phyloP scores from a whole-genome alignment of 1,140 invertebrate genomes.

The Magallana ariakensis region DNA sequence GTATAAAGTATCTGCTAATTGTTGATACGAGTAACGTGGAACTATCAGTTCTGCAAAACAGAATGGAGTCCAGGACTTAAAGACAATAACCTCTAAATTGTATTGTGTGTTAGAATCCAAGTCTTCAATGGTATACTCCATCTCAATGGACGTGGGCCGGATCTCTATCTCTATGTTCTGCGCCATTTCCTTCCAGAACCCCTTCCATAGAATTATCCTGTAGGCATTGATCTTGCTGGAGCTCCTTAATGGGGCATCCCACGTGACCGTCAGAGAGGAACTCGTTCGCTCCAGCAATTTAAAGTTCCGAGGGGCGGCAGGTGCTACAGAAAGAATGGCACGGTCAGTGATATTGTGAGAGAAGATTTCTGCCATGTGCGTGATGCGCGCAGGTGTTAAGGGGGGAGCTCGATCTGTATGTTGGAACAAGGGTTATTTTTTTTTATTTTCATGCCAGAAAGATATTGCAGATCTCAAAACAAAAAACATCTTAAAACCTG shows the following conservation, averaged over 20 bases:
- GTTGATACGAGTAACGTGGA: too few species aligned
- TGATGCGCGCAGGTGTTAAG: not conserved
- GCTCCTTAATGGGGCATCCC: conserved; percentile 59
- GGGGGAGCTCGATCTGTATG: not conserved
- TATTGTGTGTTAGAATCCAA: conserved; percentile 56
- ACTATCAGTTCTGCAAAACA: too few species aligned
- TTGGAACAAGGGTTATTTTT: not conserved
- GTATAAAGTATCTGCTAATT: too few species aligned
- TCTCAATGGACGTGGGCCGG: conserved; percentile 11
- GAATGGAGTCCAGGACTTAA: too few species aligned
- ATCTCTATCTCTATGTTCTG: conserved; percentile 47
- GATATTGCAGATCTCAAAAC: too few species aligned
- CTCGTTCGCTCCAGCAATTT: conserved; percentile 47
- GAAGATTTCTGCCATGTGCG: not conserved
- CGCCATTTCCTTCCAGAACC: conserved; percentile 40
- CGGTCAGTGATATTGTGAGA: conserved; percentile 15
- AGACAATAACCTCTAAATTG: conserved; percentile 50
- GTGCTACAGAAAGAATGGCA: conserved; percentile 53
- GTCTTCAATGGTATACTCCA: conserved; percentile 46
- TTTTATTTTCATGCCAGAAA: too few species aligned
- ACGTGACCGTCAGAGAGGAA: conserved; percentile 59
- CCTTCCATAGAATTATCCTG: conserved; percentile 61
- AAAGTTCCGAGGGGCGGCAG: conserved; percentile 58
- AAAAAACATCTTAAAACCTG: too few species aligned
- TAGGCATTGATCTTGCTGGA: conserved; percentile 57